A percentile compares a stretch with the other conserved stretches of the same genome.
phyloP scores from a whole-genome alignment of 2,888 invertebrate genomes.

The Phoenoteleia sp. region DNA sequence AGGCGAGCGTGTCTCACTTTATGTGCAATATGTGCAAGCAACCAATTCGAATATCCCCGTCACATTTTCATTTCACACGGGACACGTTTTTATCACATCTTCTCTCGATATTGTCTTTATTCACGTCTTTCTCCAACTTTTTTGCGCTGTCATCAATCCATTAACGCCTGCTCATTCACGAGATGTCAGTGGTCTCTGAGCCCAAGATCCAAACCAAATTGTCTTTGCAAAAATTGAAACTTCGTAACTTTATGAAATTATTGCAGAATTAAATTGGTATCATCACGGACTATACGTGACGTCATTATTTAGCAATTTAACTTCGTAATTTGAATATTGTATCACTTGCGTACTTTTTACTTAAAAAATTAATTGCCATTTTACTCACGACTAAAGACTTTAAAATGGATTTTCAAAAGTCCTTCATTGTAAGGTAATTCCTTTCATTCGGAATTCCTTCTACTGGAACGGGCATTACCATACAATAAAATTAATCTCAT shows the following conservation, averaged over 20 bases:
- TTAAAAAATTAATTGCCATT: no score
- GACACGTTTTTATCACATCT: constrained; percentile 9
- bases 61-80: constrained; percentile 33
- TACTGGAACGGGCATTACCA: no score
- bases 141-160: neutral
- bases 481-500: no score
- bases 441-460: no score
- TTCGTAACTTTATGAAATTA: neutral
- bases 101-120: constrained; percentile 9
- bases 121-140: constrained; percentile 5
- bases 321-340: no score
- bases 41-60: constrained; percentile 38
- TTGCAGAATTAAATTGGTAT: neutral
- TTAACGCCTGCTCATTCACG: neutral
- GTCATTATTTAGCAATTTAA: neutral
- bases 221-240: neutral
- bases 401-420: no score
- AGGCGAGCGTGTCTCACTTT: constrained; percentile 29
- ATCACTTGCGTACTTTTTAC: no score
- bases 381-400: no score
- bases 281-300: neutral
- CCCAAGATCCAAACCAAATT: neutral
- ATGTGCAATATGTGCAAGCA: constrained; percentile 18
- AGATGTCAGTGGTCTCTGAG: neutral
- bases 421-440: no score